These are phyloP conservation scores for Lepidocolaptes lacrymiger DNA, from an alignment of 2,797 vertebrate genomes.

Conservation along the genomic window DNA sequence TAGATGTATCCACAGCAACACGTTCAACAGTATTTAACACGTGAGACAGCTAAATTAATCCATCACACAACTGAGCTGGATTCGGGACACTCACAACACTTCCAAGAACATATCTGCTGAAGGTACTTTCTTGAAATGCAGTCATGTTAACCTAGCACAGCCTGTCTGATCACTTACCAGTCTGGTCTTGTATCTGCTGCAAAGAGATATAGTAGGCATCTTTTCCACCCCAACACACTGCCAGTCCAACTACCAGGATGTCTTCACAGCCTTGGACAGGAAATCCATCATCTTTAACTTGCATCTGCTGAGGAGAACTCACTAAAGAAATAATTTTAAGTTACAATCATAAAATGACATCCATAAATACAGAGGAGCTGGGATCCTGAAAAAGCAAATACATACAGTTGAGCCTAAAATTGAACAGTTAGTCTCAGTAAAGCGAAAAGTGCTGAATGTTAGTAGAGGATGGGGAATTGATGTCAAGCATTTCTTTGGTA, in stretches of 20 bases:
- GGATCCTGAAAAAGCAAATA: neutral
- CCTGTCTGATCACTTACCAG: conserved; percentile 75
- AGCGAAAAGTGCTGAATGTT: neutral
- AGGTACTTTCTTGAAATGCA: neutral
- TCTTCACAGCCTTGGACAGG: conserved; percentile 81
- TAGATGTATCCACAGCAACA: neutral
- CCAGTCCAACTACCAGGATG: conserved; percentile 85
- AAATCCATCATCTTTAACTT: conserved; percentile 79
- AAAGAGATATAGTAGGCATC: conserved; percentile 94
- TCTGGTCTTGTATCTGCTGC: conserved; percentile 82
- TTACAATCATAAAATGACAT: conserved; percentile 2
- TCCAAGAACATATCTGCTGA: neutral
- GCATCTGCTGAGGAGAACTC: conserved; percentile 19
- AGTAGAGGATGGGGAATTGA: neutral
- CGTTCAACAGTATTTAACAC: neutral
- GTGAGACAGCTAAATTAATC: neutral
- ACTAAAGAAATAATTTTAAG: conserved; percentile 59
- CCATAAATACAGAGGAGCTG: neutral
- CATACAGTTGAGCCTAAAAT: neutral
- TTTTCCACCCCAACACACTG: conserved; percentile 93
- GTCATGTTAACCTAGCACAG: neutral
- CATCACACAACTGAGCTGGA: neutral
- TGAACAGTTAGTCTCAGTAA: neutral
- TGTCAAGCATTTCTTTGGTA: neutral
- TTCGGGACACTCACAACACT: neutral